These are phyloP conservation scores for Araneus ventricosus DNA, from an alignment of 1,140 invertebrate species.

Conservation along the genomic window DNA sequence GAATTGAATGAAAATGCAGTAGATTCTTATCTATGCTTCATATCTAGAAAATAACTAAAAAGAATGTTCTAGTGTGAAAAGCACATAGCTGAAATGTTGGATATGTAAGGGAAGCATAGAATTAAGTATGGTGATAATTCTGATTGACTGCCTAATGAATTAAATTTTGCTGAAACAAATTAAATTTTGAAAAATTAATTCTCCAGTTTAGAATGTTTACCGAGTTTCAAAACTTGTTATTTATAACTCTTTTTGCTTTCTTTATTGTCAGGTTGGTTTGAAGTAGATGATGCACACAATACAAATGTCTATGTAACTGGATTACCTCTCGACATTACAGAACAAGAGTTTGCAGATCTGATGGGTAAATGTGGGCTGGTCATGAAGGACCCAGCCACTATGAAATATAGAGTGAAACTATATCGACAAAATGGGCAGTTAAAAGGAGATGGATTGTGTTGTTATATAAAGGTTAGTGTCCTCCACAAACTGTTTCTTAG, in stretches of 20 bases:
- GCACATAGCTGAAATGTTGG: too few relatives aligned
- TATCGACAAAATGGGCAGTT: conserved; percentile 92
- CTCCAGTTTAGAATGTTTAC: too few relatives aligned
- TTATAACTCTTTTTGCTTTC: background rate
- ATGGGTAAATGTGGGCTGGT: conserved; percentile 99
- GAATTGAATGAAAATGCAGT: too few relatives aligned
- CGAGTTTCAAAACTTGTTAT: too few relatives aligned
- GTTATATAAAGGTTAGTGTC: conserved; percentile 91
- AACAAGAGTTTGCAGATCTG: conserved; percentile 91
- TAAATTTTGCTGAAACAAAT: too few relatives aligned
- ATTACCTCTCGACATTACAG: conserved; percentile 92
- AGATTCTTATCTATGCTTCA: too few relatives aligned
- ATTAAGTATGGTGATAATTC: too few relatives aligned
- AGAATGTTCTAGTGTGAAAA: too few relatives aligned
- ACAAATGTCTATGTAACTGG: conserved; percentile 98
- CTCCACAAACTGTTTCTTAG: background rate
- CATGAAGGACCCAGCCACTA: conserved; percentile 90
- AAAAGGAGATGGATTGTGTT: conserved; percentile 98
- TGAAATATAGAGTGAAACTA: conserved; percentile 96
- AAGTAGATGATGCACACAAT: conserved; percentile 94
- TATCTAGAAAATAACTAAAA: too few relatives aligned
- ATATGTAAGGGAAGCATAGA: too few relatives aligned
- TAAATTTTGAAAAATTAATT: too few relatives aligned
- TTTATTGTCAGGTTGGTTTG: conserved; percentile 89
- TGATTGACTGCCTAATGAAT: too few relatives aligned